Evolutionary conservation across 2,888 invertebrate species (phyloP).

Genomic region (Stictocephala bisonia): DNA sequence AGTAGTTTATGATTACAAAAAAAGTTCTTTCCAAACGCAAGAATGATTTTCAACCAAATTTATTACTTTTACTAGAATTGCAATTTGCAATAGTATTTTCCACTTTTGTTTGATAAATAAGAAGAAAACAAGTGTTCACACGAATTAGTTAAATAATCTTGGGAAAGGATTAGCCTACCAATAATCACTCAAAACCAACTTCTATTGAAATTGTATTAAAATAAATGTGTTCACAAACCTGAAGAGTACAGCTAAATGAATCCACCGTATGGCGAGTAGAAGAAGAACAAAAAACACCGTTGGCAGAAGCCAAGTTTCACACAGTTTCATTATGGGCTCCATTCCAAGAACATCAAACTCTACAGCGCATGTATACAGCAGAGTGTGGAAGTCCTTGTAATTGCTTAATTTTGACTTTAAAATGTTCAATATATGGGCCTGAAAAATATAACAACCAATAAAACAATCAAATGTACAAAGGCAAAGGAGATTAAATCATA

Average conservation of each 20-base stretch:
- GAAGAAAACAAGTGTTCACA: too few relatives aligned
- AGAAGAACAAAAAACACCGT: slow-evolving; percentile 66
- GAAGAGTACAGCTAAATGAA: neutral
- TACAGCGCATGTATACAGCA: slow-evolving; percentile 80
- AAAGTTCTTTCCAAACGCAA: too few relatives aligned
- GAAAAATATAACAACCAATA: slow-evolving; percentile 51
- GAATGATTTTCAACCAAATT: too few relatives aligned
- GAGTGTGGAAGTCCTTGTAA: slow-evolving; percentile 79
- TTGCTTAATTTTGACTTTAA: slow-evolving; percentile 75
- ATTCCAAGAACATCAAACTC: slow-evolving; percentile 80
- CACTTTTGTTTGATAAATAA: too few relatives aligned
- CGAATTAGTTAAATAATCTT: too few relatives aligned
- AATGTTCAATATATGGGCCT: slow-evolving; percentile 79
- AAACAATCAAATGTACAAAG: neutral
- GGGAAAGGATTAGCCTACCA: too few relatives aligned
- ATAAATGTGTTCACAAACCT: too few relatives aligned
- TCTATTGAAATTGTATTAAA: too few relatives aligned
- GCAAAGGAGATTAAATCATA: neutral
- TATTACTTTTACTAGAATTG: too few relatives aligned
- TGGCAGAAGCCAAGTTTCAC: slow-evolving; percentile 71
- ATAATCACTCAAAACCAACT: too few relatives aligned
- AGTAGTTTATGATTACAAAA: too few relatives aligned
- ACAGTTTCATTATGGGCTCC: slow-evolving; percentile 68
- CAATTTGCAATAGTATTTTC: too few relatives aligned
- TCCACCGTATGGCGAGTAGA: slow-evolving; percentile 59